These are phyloP conservation scores for Dorcus hopei DNA, from an alignment of 2,888 invertebrate genomes.

Conservation along the genomic window DNA sequence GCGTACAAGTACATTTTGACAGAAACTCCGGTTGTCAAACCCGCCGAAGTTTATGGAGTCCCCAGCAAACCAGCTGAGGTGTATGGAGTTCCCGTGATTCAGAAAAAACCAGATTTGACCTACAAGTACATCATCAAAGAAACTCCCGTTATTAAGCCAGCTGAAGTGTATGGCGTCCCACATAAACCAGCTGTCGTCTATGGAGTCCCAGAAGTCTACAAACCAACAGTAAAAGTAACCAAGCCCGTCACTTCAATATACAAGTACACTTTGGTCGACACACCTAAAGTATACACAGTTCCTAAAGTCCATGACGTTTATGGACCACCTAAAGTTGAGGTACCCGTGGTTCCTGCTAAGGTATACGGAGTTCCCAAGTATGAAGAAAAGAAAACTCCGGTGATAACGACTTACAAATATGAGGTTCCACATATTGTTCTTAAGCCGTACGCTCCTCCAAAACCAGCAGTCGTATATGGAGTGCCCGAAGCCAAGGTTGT, in stretches of 20 bases:
- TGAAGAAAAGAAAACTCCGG: background rate
- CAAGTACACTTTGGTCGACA: background rate
- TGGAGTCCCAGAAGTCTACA: constrained; percentile 1
- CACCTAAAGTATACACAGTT: background rate
- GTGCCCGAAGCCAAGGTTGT: background rate
- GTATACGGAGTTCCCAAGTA: constrained; percentile 2
- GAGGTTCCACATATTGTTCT: background rate
- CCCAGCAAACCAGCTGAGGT: background rate
- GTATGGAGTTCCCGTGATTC: background rate
- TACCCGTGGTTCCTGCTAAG: background rate
- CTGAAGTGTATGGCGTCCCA: background rate
- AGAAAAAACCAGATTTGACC: background rate
- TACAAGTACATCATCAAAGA: background rate
- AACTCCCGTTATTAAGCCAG: background rate
- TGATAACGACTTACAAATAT: constrained; percentile 2
- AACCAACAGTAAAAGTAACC: background rate
- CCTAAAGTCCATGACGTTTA: constrained; percentile 1
- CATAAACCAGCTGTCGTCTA: background rate
- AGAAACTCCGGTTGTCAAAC: background rate
- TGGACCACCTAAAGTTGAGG: background rate
- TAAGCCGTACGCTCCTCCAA: background rate
- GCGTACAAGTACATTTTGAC: no score
- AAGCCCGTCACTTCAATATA: background rate
- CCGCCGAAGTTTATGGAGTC: background rate
- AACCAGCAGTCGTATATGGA: constrained; percentile 4